Evolutionary conservation across 2,113 vertebrate species (phyloP).

Genomic region (Passerina amoena): DNA sequence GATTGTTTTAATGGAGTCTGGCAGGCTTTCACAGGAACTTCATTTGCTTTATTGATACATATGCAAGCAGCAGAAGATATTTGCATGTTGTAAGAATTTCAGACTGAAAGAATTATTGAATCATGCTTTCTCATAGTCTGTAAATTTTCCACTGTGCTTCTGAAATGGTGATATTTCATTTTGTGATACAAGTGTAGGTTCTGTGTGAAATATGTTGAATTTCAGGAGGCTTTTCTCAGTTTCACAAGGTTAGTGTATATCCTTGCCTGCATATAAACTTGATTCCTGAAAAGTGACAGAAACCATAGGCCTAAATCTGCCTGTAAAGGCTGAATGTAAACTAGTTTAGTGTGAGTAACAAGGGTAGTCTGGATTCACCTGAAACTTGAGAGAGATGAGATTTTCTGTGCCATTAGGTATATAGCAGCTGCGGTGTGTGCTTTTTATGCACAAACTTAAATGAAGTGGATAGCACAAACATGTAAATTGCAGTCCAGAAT

Average conservation of each 20-base stretch:
- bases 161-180: not conserved
- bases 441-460: not conserved
- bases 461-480: not conserved
- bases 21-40: slow-evolving; percentile 37
- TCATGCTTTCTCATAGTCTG: not conserved
- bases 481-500: not conserved
- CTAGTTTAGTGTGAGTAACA: not conserved
- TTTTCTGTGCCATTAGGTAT: not conserved
- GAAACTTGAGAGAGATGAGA: not conserved
- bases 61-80: not conserved
- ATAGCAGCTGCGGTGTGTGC: not conserved
- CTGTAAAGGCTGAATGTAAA: not conserved
- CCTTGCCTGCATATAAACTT: not conserved
- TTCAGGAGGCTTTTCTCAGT: not conserved
- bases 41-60: slow-evolving; percentile 27
- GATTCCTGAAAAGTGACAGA: not conserved
- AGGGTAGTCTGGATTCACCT: not conserved
- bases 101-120: not conserved
- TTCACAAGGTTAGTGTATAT: not conserved
- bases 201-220: not conserved
- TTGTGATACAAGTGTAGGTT: not conserved
- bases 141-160: not conserved
- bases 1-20: slow-evolving; percentile 40
- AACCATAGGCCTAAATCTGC: not conserved
- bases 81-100: slow-evolving; percentile 13